A percentile compares a stretch with the other conserved stretches of the same genome.
These are phyloP conservation scores for Porites rus DNA, from an alignment of 92 coral and sea anemone species.

Conservation along the genomic window DNA sequence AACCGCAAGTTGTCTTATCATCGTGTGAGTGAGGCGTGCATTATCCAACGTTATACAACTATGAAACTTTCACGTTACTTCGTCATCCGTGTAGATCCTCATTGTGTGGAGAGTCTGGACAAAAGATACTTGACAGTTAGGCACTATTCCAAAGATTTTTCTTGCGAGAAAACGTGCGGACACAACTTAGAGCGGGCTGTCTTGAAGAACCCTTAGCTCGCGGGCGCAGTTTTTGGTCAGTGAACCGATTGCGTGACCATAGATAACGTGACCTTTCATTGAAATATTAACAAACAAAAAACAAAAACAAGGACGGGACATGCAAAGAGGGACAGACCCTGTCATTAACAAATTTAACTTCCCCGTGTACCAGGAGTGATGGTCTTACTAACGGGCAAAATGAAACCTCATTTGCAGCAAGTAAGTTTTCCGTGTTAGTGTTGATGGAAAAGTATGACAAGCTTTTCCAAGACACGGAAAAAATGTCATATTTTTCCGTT, in stretches of 20 bases:
- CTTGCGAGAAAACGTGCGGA: no score
- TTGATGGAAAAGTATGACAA: no score
- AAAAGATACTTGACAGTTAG: neutral
- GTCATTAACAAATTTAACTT: no score
- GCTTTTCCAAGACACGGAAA: no score
- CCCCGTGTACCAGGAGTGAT: no score
- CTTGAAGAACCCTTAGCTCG: neutral
- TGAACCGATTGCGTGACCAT: neutral
- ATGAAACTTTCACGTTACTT: conserved; percentile 17
- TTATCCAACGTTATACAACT: neutral
- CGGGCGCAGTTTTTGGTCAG: conserved; percentile 39
- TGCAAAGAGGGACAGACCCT: no score
- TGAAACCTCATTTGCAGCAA: no score
- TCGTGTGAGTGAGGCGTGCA: conserved; percentile 17
- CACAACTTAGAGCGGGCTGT: neutral
- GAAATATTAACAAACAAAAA: no score
- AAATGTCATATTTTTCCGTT: no score
- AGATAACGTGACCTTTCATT: neutral
- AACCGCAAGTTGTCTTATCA: conserved; percentile 38
- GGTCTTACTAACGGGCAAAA: no score
- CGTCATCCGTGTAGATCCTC: neutral
- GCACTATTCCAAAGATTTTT: no score
- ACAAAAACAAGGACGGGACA: neutral
- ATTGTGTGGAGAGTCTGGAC: neutral
- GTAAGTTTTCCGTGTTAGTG: no score